These are phyloP conservation scores for Gibbula magus DNA, from an alignment of 2,888 invertebrate species.

Conservation along the genomic window DNA sequence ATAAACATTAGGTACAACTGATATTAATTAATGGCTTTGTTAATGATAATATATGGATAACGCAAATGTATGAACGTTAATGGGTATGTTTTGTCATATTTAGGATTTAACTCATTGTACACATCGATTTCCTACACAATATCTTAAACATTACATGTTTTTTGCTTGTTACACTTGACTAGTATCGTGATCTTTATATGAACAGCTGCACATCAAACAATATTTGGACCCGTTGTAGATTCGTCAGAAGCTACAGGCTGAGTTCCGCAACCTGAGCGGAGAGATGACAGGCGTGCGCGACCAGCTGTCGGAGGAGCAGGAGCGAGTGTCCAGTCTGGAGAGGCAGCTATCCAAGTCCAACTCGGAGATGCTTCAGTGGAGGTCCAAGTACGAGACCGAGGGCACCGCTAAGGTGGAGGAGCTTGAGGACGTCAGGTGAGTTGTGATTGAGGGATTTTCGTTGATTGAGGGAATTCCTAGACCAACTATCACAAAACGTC, in stretches of 20 bases:
- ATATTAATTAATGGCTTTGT: no score
- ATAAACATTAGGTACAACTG: no score
- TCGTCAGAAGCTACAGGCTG: slow-evolving; percentile 77
- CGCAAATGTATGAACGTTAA: no score
- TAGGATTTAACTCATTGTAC: no score
- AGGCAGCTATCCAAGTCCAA: slow-evolving; percentile 99
- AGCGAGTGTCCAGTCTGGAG: slow-evolving; percentile 98
- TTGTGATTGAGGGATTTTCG: slow-evolving; percentile 8
- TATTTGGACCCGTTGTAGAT: slow-evolving; percentile 41
- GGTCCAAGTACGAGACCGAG: slow-evolving; percentile 97
- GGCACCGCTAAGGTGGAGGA: slow-evolving; percentile 79
- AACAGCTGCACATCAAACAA: no score
- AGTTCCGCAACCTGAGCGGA: slow-evolving; percentile 99
- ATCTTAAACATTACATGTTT: background rate
- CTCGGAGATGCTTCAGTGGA: slow-evolving; percentile 97
- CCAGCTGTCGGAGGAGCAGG: slow-evolving; percentile 99
- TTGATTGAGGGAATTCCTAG: no score
- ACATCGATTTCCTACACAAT: no score
- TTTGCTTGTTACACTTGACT: no score
- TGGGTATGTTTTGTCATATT: no score
- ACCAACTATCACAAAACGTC: no score
- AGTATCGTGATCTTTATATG: no score
- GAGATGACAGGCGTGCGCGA: slow-evolving; percentile 99
- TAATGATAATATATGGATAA: no score
- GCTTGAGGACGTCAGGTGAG: slow-evolving; percentile 76